Base-by-base conservation (phyloP, 1,140 invertebrate genomes). In the Radopholus similis region DNA sequence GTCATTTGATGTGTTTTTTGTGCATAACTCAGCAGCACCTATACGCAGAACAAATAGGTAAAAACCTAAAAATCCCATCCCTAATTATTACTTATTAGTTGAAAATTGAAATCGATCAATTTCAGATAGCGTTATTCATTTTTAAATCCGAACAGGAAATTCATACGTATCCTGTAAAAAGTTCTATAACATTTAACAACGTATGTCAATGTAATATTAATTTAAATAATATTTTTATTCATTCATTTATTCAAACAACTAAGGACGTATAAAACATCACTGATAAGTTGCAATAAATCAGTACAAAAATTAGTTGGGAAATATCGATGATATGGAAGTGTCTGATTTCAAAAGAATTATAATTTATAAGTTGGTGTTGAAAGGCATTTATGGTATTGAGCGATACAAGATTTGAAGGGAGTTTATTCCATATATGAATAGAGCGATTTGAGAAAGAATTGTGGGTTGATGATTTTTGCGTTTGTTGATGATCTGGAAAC, bases 271-370 rank as follows among this genome's bases (percentile, higher is more conserved):
- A 51, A 23, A 51, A 51, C 30, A 26, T 26, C 30, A 11, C 30
- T 8, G 23, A 51, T 51, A 26, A 4, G 9, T 21, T 26, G 21
- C 9, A 3, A 23, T 51, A 11, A 11, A 8, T 15, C 9, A 9
- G 18, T 51, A 9, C 8, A 23, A 26, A 5, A 15, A 23, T 51
- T 51, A 9, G n/a, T 51, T 59, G n/a, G 6, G 23, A 23, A 34
- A 58, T 5, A 15, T 58, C 37, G 1, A 18, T 58, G 35, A 6
- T 42, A 5, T 13, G 15, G 18, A 58, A 32, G 13, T 58, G 15
- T 13, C 40, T 30, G 57, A 37, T 59, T 59, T 59, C 26, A 37
- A 59, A 26, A 58, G 35, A n/a, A n/a, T n/a, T n/a, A n/a, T n/a
- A n/a, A n/a, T n/a, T n/a, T n/a, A n/a, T n/a, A n/a, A n/a, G n/a